phyloP scores from a whole-genome alignment of 2,113 vertebrate genomes.

The Microcebus ravelobensis region DNA sequence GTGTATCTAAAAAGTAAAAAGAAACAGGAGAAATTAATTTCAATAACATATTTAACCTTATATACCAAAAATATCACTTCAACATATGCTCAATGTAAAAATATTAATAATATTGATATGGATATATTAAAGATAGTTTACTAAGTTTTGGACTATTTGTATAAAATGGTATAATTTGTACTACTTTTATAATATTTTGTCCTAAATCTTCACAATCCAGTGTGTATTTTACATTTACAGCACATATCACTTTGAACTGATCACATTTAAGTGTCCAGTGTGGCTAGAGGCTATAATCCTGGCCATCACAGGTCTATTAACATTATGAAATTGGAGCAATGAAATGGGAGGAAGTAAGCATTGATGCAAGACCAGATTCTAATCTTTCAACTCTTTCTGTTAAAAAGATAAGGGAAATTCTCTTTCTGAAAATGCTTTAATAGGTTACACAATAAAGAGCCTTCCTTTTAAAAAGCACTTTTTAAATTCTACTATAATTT shows the following conservation, averaged over 20 bases:
- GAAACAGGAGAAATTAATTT: background rate
- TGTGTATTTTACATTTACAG: background rate
- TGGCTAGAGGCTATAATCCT: too few relatives aligned
- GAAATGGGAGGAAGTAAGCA: too few relatives aligned
- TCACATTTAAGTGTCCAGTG: background rate
- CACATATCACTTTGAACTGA: background rate
- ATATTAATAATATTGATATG: background rate
- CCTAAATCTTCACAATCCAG: background rate
- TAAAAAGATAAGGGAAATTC: background rate
- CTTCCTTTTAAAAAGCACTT: background rate
- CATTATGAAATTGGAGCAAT: background rate
- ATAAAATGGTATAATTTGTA: background rate
- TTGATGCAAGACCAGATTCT: background rate
- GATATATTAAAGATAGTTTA: background rate
- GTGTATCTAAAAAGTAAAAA: background rate
- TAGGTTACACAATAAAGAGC: background rate
- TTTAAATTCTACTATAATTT: background rate
- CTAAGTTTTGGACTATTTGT: background rate
- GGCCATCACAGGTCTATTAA: rapidly evolving
- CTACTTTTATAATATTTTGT: background rate
- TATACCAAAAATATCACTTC: background rate
- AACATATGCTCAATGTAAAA: background rate
- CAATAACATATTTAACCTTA: background rate
- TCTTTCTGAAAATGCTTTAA: background rate
- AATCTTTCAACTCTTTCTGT: background rate